Percentiles rank a stretch among this genome's conserved stretches.
phyloP scores from a whole-genome alignment of 2,888 invertebrate species.

The Reticulitermes lucifugus region DNA sequence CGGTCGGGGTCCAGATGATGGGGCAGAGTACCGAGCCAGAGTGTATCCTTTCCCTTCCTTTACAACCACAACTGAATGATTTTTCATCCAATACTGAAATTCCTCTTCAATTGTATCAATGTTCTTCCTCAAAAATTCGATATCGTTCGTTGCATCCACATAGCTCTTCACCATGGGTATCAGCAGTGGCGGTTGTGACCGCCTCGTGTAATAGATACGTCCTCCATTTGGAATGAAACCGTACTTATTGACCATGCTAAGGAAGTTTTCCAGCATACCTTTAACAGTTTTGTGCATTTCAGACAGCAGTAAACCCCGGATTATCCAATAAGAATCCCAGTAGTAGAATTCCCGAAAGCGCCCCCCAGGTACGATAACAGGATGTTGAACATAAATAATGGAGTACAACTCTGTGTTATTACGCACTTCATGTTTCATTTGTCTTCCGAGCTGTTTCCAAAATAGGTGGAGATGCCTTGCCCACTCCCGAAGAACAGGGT shows the following conservation, averaged over 20 bases:
- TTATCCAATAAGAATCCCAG: slow-evolving; percentile 91
- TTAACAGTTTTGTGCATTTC: slow-evolving; percentile 79
- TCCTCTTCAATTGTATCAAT: slow-evolving; percentile 79
- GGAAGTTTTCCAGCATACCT: slow-evolving; percentile 83
- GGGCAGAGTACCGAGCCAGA: slow-evolving; percentile 80
- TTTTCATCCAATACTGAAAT: slow-evolving; percentile 86
- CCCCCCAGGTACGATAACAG: slow-evolving; percentile 87
- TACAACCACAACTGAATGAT: slow-evolving; percentile 74
- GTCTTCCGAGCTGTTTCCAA: slow-evolving; percentile 82
- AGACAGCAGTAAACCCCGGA: slow-evolving; percentile 81
- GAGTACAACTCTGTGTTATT: slow-evolving; percentile 81
- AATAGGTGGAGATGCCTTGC: slow-evolving; percentile 77
- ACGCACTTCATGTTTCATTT: slow-evolving; percentile 80
- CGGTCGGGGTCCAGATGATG: slow-evolving; percentile 84
- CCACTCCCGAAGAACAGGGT: slow-evolving; percentile 79
- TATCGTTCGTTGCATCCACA: slow-evolving; percentile 72
- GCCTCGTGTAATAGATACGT: slow-evolving; percentile 79
- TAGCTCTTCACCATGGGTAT: slow-evolving; percentile 80
- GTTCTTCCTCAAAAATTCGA: slow-evolving; percentile 71
- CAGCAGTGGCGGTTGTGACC: slow-evolving; percentile 79
- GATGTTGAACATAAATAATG: slow-evolving; percentile 87
- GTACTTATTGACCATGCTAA: slow-evolving; percentile 73
- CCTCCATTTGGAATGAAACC: slow-evolving; percentile 87
- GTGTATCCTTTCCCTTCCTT: slow-evolving; percentile 73
- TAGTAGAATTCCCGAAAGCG: slow-evolving; percentile 83